A percentile compares a stretch with the other conserved stretches of the same genome.
phyloP scores from a whole-genome alignment of 1,140 invertebrate species.

The Philotrypesis tridentata region DNA sequence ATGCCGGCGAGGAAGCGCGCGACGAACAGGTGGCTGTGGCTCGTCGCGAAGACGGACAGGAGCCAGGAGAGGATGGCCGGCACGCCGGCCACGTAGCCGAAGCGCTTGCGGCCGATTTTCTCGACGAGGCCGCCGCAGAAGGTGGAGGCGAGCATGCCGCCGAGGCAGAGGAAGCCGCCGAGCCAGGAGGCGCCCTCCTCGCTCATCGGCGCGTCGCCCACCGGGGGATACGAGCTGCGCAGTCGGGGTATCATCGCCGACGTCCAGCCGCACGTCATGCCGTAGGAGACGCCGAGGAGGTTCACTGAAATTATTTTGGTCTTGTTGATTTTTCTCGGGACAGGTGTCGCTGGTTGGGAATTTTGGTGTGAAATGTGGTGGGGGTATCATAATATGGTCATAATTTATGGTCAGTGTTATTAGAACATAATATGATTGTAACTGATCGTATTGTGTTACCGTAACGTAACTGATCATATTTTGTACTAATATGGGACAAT shows the following conservation, averaged over 20 bases:
- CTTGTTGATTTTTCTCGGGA: too few relatives aligned
- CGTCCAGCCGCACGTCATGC: constrained; percentile 73
- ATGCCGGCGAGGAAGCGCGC: constrained; percentile 71
- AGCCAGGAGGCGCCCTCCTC: constrained; percentile 72
- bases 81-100: constrained; percentile 60
- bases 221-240: constrained; percentile 64
- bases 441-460: too few relatives aligned
- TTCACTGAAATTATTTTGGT: constrained; percentile 68
- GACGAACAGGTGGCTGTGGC: constrained; percentile 59
- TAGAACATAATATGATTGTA: too few relatives aligned
- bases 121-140: constrained; percentile 63
- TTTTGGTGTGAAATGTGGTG: too few relatives aligned
- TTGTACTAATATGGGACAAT: too few relatives aligned
- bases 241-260: constrained; percentile 73
- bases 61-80: constrained; percentile 64
- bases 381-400: too few relatives aligned
- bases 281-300: constrained; percentile 71
- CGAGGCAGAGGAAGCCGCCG: constrained; percentile 65
- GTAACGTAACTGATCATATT: too few relatives aligned
- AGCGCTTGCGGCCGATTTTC: constrained; percentile 66
- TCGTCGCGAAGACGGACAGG: constrained; percentile 64
- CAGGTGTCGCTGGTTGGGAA: too few relatives aligned
- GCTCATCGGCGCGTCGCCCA: constrained; percentile 67
- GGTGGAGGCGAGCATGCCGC: constrained; percentile 61
- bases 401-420: too few relatives aligned